Evolutionary conservation across 2,797 vertebrate species (phyloP), one percentile per base, ranked within the genome.

Genomic region (Sebastes itinus): DNA sequence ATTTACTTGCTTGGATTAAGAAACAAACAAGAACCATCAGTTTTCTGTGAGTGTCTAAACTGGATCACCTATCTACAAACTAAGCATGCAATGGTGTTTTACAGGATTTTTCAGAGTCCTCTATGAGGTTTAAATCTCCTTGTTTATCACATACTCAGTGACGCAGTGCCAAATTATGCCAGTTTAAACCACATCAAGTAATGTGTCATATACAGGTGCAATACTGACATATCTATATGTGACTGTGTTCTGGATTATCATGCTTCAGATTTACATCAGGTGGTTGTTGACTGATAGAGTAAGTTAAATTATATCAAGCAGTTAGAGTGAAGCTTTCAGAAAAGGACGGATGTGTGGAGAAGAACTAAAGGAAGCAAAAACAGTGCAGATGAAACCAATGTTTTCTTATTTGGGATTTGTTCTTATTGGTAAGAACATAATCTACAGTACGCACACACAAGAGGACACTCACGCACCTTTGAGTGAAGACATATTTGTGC

Each of bases 51-150:
- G 42, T 20, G 49, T 38, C 5, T 8, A 7, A 55, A 9, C 6
- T 14, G 5, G 5, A 58, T 64, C 23, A 33, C 6, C 4, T 49
- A 2, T n/a, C 35, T 23, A 2, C 14, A 18, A 1, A 42, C 42
- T 46, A 46, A 46, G 14, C n/a, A 5, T 13, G 2, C 18, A 56
- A 5, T 13, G 2, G 7, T 23, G 35, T 23, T 4, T 22, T 6
- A 55, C 4, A 1, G 22, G 10, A 32, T 18, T 8, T 38, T 28
- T 71, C 25, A 60, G 2, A 8, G 0, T 60, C 25, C 28, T 66
- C 1, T 9, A 2, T 30, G 25, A 0, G 54, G 28, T 65, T 18
- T 46, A 46, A 18, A 20, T 58, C 9, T 18, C 25, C 7, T 0
- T 33, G 52, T 54, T 68, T 2, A 14, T 60, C 27, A 2, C 0